Conservation (phyloP, 2,797 vertebrate species). For the Decapterus maruadsi region DNA sequence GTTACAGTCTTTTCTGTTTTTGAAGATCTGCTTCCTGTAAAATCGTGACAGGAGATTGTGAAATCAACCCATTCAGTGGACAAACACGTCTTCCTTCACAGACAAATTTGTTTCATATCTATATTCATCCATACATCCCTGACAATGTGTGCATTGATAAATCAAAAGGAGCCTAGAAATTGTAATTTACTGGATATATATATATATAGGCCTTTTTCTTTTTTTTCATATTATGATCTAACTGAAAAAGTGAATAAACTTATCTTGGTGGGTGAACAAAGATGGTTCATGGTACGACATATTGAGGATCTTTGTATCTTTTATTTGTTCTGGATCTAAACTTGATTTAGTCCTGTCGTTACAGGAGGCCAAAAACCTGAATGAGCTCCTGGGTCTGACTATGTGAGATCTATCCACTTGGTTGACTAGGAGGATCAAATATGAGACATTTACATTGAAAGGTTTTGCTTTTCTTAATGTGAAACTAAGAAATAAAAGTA, state of each 20-base stretch:
- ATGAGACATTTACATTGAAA: not conserved
- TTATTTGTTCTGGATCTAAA: not conserved
- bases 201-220: no score
- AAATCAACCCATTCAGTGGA: not conserved
- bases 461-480: not conserved
- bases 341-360: not conserved
- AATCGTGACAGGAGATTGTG: not conserved
- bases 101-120: no score
- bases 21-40: not conserved
- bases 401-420: not conserved
- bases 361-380: not conserved
- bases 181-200: no score
- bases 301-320: not conserved
- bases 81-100: no score
- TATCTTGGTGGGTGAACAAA: no score
- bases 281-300: not conserved
- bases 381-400: not conserved
- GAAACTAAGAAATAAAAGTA: constrained; percentile 8
- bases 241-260: not conserved
- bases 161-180: not conserved
- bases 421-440: not conserved
- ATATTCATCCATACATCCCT: no score
- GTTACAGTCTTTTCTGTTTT: not conserved
- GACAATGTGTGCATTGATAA: no score
- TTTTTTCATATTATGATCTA: not conserved